These are phyloP conservation scores for Amaurobius ferox DNA, from an alignment of 2,888 invertebrate species.

Conservation along the genomic window DNA sequence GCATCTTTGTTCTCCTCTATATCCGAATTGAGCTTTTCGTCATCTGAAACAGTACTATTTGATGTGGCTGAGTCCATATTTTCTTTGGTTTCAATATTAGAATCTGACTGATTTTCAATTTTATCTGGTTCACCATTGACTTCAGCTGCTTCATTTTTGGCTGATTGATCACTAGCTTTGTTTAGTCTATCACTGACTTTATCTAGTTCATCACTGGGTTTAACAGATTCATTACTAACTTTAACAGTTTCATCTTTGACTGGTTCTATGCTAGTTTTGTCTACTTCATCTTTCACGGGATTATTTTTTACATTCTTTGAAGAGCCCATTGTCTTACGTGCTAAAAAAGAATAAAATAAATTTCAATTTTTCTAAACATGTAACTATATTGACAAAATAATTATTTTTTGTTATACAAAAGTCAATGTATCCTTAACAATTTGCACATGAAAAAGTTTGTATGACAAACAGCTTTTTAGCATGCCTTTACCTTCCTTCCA, in stretches of 20 bases:
- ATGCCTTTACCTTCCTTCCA: no score
- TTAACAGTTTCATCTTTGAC: not conserved
- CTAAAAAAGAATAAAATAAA: not conserved
- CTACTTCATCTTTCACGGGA: not conserved
- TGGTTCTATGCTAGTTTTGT: not conserved
- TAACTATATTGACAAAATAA: not conserved
- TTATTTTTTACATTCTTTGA: not conserved
- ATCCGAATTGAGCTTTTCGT: not conserved
- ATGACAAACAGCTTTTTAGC: no score
- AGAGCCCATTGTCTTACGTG: constrained; percentile 21
- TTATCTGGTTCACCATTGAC: no score
- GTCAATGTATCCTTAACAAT: not conserved
- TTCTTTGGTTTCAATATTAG: not conserved
- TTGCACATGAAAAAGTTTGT: no score
- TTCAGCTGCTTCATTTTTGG: not conserved
- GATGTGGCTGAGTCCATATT: not conserved
- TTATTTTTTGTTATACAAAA: no score
- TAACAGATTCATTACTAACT: not conserved
- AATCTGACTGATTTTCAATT: not conserved
- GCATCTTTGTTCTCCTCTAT: not conserved
- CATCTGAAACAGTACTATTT: no score
- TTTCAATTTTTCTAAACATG: not conserved
- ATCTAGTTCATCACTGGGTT: not conserved
- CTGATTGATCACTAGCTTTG: no score
- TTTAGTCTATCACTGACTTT: not conserved